phyloP scores from a whole-genome alignment of 2,888 invertebrate genomes.

The Dendrolimus houi region DNA sequence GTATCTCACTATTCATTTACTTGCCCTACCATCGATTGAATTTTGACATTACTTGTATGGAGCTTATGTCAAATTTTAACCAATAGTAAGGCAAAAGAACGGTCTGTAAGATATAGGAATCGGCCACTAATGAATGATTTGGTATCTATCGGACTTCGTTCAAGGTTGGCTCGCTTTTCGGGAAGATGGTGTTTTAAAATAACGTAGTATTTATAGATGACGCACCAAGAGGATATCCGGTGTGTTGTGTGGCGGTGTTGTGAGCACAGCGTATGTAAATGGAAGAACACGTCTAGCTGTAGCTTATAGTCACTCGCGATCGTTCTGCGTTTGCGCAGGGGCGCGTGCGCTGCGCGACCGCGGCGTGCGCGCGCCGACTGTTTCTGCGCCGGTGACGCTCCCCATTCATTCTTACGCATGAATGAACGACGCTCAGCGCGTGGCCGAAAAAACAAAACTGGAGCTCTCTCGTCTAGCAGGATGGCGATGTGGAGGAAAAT shows the following conservation, averaged over 20 bases:
- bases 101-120: no score
- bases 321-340: conserved; percentile 27
- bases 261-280: conserved; percentile 25
- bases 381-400: conserved; percentile 43
- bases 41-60: no score
- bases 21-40: no score
- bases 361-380: conserved; percentile 60
- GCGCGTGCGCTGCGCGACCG: conserved; percentile 53
- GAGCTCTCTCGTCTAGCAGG: conserved; percentile 31
- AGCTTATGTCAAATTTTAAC: no score
- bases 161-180: conserved; percentile 39
- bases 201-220: conserved; percentile 47
- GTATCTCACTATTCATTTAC: no score
- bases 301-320: conserved; percentile 17
- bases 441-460: conserved; percentile 49
- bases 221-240: conserved; percentile 53
- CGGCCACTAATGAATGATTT: no score
- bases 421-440: conserved; percentile 58
- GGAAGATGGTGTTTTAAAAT: conserved; percentile 23
- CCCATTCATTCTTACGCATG: conserved; percentile 63
- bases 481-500: conserved; percentile 12
- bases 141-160: conserved; percentile 15
- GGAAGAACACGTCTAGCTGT: conserved; percentile 16
- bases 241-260: conserved; percentile 24
- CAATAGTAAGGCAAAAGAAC: no score